These are phyloP conservation scores for Parauchenoglanis ngamensis DNA, from an alignment of 2,797 vertebrate species.

Conservation along the genomic window DNA sequence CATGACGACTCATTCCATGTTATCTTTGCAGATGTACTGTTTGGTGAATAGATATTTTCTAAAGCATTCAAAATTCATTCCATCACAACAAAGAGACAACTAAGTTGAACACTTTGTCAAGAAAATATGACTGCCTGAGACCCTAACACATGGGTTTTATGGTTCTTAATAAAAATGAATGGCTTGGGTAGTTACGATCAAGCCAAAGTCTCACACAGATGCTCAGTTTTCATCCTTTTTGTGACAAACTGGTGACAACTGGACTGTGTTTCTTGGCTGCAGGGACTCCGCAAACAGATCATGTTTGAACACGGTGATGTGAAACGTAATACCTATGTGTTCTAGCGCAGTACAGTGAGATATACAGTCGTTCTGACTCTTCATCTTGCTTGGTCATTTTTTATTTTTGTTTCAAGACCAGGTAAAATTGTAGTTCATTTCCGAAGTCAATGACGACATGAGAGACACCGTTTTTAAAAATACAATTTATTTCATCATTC, in stretches of 20 bases:
- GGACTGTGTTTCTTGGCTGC: slow-evolving; percentile 42
- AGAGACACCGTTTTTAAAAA: slow-evolving; percentile 70
- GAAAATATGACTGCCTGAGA: neutral
- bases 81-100: neutral
- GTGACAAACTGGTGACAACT: slow-evolving; percentile 2
- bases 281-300: slow-evolving; percentile 49
- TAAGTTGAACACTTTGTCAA: neutral
- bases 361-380: neutral
- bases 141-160: slow-evolving; percentile 10
- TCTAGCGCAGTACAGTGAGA: neutral
- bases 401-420: neutral
- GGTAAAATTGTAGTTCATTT: neutral
- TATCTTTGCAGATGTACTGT: neutral
- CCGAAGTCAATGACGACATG: neutral
- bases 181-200: slow-evolving; percentile 50
- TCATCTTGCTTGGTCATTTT: neutral
- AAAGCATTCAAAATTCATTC: neutral
- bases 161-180: neutral
- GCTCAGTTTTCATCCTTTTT: slow-evolving; percentile 18
- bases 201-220: slow-evolving; percentile 52
- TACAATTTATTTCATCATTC: slow-evolving; percentile 76
- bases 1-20: neutral
- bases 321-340: neutral
- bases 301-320: slow-evolving; percentile 15
- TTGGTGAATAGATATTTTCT: neutral